phyloP scores from a whole-genome alignment of 2,888 invertebrate species.

The Perithous albicinctus region DNA sequence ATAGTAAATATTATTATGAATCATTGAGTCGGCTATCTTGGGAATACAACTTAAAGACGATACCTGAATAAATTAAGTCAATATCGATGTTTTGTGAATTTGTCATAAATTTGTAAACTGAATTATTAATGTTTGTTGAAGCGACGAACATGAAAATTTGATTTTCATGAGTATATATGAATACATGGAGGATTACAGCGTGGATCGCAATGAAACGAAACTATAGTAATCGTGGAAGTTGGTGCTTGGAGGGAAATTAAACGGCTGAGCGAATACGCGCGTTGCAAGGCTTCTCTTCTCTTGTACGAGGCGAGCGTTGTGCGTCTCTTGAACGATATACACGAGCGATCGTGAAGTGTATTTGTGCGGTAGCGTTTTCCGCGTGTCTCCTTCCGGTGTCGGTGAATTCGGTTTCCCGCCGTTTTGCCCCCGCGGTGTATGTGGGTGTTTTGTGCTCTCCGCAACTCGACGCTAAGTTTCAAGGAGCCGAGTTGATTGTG shows the following conservation, averaged over 20 bases:
- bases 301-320: background rate
- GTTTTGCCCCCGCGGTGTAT: slow-evolving; percentile 21
- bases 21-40: too few relatives aligned
- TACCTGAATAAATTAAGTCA: background rate
- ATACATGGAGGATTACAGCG: background rate
- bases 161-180: background rate
- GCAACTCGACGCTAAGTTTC: slow-evolving; percentile 57
- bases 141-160: background rate
- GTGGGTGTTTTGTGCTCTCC: slow-evolving; percentile 54
- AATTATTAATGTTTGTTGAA: background rate
- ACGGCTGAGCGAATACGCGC: slow-evolving; percentile 59
- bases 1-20: background rate
- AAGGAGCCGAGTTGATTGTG: slow-evolving; percentile 61
- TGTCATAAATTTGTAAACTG: background rate
- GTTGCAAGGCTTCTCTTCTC: slow-evolving; percentile 40
- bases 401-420: slow-evolving; percentile 54
- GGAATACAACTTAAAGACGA: background rate
- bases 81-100: background rate
- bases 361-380: slow-evolving; percentile 32
- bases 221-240: slow-evolving; percentile 55
- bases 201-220: slow-evolving; percentile 59
- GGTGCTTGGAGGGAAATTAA: slow-evolving; percentile 60
- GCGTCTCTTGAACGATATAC: slow-evolving; percentile 33
- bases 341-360: background rate
- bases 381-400: slow-evolving; percentile 32